Percentiles rank a stretch among this genome's conserved stretches.
Conservation (phyloP, 2,113 vertebrate species). For the Trogon melanurus region DNA sequence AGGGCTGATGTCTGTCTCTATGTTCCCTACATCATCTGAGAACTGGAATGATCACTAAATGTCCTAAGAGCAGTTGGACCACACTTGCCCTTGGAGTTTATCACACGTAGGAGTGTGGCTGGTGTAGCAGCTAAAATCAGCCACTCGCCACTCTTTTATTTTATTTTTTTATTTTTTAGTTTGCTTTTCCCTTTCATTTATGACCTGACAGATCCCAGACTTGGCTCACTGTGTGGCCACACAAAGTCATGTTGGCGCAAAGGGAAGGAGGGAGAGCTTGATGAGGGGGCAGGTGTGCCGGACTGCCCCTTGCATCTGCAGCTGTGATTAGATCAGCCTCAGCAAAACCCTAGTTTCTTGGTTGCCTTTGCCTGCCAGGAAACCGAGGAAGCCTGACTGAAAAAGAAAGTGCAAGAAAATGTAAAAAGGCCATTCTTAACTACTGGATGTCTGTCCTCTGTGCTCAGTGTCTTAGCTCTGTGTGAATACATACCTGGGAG, state of each 20-base stretch:
- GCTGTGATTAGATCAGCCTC: neutral
- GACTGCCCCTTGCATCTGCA: neutral
- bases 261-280: neutral
- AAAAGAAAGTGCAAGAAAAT: neutral
- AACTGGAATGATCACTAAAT: neutral
- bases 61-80: neutral
- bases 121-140: neutral
- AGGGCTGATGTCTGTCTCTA: neutral
- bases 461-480: neutral
- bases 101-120: neutral
- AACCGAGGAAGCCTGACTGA: neutral
- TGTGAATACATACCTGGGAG: neutral
- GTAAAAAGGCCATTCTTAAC: neutral
- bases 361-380: neutral
- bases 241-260: accelerated
- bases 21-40: neutral
- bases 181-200: neutral
- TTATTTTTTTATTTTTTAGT: neutral
- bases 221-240: neutral
- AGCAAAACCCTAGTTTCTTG: neutral
- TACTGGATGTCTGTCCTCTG: accelerated
- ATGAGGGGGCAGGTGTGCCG: accelerated
- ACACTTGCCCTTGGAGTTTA: neutral
- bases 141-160: too few relatives aligned
- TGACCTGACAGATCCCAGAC: neutral